Percentiles rank a stretch among this genome's conserved stretches.
phyloP scores from a whole-genome alignment of 2,797 vertebrate species.

The Rallus crepitans region DNA sequence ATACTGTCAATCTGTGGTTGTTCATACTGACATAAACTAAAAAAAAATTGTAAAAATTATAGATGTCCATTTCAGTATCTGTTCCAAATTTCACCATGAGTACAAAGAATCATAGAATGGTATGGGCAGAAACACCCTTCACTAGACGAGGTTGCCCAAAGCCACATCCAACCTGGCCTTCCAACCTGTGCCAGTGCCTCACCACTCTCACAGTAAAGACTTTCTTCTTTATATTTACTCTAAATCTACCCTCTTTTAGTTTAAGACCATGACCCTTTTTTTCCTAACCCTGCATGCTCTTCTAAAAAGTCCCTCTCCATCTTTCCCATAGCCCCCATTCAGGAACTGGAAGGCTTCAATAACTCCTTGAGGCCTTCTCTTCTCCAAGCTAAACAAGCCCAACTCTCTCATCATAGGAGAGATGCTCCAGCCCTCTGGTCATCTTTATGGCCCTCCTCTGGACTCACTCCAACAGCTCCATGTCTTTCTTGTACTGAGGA shows the following conservation, averaged over 20 bases:
- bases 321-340: accelerated
- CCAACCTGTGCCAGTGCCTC: neutral
- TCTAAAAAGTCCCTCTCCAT: neutral
- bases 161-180: neutral
- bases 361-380: neutral
- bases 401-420: neutral
- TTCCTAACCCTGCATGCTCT: neutral
- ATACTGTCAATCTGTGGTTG: neutral
- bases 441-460: neutral
- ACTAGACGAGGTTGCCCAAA: neutral
- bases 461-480: accelerated
- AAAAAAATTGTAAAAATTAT: neutral
- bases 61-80: neutral
- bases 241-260: neutral
- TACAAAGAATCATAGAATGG: neutral
- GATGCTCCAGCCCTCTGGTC: accelerated
- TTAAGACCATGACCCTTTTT: neutral
- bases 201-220: neutral
- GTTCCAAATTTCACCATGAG: neutral
- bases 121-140: neutral
- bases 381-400: neutral
- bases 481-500: neutral
- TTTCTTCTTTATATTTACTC: neutral
- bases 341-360: accelerated
- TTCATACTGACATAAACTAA: neutral